These are phyloP conservation scores for Ophraella communa DNA, from an alignment of 2,888 invertebrate species.

Conservation along the genomic window DNA sequence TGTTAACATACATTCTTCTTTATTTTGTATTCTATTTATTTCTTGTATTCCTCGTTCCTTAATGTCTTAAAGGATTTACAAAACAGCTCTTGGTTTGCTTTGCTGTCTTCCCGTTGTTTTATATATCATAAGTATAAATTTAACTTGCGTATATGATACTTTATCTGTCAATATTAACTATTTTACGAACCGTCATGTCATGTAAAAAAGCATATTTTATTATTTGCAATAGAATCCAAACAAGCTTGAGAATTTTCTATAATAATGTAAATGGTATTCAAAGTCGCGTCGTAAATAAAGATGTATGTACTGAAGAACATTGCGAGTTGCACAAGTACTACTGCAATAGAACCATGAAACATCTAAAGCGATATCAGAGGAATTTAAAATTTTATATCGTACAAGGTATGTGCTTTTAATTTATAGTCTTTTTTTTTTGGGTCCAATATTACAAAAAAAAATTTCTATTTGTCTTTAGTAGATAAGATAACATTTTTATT, in stretches of 20 bases:
- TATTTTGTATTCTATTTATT: too few relatives aligned
- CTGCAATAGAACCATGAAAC: conserved; percentile 6
- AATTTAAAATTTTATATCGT: not conserved
- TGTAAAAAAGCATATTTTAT: conserved; percentile 12
- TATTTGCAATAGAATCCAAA: conserved; percentile 11
- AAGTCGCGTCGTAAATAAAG: conserved; percentile 20
- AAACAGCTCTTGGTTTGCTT: too few relatives aligned
- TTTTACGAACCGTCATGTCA: conserved; percentile 9
- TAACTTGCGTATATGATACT: not conserved
- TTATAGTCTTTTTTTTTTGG: too few relatives aligned
- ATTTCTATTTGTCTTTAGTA: too few relatives aligned
- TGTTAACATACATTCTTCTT: too few relatives aligned
- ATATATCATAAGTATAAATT: not conserved
- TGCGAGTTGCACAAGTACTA: conserved; percentile 11
- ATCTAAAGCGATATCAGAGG: not conserved
- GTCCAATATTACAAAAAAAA: too few relatives aligned
- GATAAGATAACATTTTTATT: too few relatives aligned
- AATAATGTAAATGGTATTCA: conserved; percentile 17
- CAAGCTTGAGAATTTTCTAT: conserved; percentile 19
- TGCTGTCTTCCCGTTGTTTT: too few relatives aligned
- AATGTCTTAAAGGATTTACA: too few relatives aligned
- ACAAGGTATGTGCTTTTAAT: not conserved
- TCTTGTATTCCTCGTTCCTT: too few relatives aligned
- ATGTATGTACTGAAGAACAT: conserved; percentile 6
- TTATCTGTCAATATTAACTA: not conserved